Conservation (phyloP, 2,888 invertebrate genomes). For the Eristalinus aeneus region DNA sequence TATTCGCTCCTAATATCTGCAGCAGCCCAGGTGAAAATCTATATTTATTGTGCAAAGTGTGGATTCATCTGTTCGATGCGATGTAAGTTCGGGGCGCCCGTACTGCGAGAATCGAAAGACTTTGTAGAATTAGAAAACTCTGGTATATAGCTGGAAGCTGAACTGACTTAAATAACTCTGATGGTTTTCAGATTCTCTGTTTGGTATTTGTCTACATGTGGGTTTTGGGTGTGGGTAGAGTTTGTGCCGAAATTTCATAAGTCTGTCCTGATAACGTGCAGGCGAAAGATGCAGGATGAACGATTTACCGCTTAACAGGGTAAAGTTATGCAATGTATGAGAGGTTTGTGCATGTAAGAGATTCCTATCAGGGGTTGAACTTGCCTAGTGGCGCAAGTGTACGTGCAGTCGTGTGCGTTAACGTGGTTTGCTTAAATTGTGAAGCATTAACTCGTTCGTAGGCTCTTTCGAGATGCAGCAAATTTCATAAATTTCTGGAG, state of each 20-base stretch:
- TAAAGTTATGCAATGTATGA: conserved; percentile 48
- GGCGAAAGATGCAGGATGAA: conserved; percentile 31
- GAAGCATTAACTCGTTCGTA: conserved; percentile 36
- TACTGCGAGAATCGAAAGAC: conserved; percentile 28
- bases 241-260: conserved; percentile 54
- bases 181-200: conserved; percentile 25
- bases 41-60: conserved; percentile 35
- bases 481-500: conserved; percentile 38
- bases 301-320: conserved; percentile 24
- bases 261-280: conserved; percentile 41
- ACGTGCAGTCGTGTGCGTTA: not conserved
- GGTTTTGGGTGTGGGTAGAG: conserved; percentile 20
- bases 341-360: not conserved
- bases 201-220: conserved; percentile 22
- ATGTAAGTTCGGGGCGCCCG: conserved; percentile 31
- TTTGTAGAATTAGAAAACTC: conserved; percentile 52
- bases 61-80: conserved; percentile 39
- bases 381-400: not conserved
- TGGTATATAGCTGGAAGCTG: not conserved
- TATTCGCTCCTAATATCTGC: not conserved
- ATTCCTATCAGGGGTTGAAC: conserved; percentile 5
- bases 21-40: conserved; percentile 28
- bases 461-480: conserved; percentile 31
- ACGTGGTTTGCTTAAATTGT: conserved; percentile 1
- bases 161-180: conserved; percentile 53